Evolutionary conservation across 2,888 invertebrate species (phyloP).

Genomic region (Limnephilus auricula): DNA sequence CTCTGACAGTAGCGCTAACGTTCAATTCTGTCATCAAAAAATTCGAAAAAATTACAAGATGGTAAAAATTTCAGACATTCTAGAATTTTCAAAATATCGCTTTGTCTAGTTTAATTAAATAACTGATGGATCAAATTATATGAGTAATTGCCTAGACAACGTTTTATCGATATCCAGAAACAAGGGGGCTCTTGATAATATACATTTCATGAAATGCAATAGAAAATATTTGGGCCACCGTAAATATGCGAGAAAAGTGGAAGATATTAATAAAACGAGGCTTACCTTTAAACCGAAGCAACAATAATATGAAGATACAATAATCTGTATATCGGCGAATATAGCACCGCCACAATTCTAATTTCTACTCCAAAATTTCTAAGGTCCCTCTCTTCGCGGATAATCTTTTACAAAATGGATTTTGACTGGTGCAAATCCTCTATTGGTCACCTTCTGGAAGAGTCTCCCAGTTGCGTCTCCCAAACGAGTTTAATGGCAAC

Average conservation of each 20-base stretch:
- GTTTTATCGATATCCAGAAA: constrained; percentile 62
- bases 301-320: constrained; percentile 42
- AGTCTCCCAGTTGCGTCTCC: constrained; percentile 79
- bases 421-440: constrained; percentile 78
- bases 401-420: constrained; percentile 76
- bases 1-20: constrained; percentile 75
- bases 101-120: neutral
- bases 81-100: neutral
- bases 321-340: constrained; percentile 30
- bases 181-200: constrained; percentile 4
- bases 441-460: constrained; percentile 75
- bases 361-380: constrained; percentile 54
- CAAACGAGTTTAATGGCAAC: constrained; percentile 69
- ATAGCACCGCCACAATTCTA: constrained; percentile 31
- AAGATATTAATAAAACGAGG: constrained; percentile 32
- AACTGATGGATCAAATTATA: neutral
- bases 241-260: constrained; percentile 46
- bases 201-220: constrained; percentile 18
- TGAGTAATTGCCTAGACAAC: constrained; percentile 61
- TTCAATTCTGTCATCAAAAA: constrained; percentile 74
- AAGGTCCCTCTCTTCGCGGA: constrained; percentile 55
- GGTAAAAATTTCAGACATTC: constrained; percentile 39
- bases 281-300: constrained; percentile 49
- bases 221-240: constrained; percentile 25
- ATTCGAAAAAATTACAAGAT: constrained; percentile 50